Conservation (phyloP, 1,140 invertebrate genomes). For the Drosophila pseudoananassae region DNA sequence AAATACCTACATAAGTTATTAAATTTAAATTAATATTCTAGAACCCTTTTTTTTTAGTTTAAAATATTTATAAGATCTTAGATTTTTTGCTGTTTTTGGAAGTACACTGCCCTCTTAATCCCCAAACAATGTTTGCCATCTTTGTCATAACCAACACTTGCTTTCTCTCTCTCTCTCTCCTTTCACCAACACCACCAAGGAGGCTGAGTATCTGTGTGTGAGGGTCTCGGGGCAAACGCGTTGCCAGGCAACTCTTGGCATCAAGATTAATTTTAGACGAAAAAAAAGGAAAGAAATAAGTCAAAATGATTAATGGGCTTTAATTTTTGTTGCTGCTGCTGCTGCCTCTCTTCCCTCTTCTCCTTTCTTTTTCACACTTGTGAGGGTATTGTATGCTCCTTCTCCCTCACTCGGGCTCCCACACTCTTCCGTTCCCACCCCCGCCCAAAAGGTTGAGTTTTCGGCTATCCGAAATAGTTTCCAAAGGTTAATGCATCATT, state of each 20-base stretch:
- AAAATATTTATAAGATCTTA: conserved; percentile 12
- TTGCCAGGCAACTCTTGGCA: conserved; percentile 70
- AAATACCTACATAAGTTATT: background rate
- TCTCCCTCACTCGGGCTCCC: conserved; percentile 9
- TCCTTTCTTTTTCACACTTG: conserved; percentile 24
- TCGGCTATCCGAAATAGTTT: conserved; percentile 54
- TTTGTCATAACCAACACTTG: conserved; percentile 23
- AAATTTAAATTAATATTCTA: background rate
- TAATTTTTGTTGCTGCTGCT: conserved; percentile 72
- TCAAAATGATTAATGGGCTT: conserved; percentile 83
- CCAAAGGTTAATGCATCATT: conserved; percentile 63
- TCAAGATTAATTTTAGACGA: conserved; percentile 83
- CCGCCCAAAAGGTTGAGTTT: conserved; percentile 27
- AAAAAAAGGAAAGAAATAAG: conserved; percentile 81
- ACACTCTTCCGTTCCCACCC: conserved; percentile 20
- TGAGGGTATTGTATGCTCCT: conserved; percentile 8
- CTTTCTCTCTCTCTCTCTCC: conserved; percentile 24
- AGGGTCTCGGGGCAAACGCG: conserved; percentile 25
- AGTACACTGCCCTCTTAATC: conserved; percentile 66
- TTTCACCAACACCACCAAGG: conserved; percentile 1
- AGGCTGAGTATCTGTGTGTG: conserved; percentile 35
- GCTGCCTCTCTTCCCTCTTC: conserved; percentile 9
- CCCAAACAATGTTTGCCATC: conserved; percentile 39
- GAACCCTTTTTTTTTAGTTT: background rate
- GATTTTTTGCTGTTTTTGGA: conserved; percentile 16